phyloP scores from a whole-genome alignment of 2,797 vertebrate species.

The Lacerta viridis region DNA sequence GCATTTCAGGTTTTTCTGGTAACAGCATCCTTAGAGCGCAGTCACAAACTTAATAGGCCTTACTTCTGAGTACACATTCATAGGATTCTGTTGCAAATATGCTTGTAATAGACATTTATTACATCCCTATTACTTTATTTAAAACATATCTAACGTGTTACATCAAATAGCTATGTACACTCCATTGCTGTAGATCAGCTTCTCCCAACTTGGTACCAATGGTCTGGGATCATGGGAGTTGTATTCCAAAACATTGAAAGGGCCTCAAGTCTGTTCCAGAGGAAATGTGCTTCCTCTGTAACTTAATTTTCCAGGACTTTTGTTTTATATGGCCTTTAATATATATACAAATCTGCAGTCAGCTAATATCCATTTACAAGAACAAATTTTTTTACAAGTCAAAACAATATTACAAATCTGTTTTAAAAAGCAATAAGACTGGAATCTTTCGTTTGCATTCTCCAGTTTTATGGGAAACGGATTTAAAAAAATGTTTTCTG shows the following conservation, averaged over 20 bases:
- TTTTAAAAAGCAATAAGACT: not conserved
- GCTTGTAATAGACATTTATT: not conserved
- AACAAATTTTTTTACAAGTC: not conserved
- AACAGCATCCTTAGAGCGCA: not conserved
- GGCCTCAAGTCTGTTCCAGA: too few relatives aligned
- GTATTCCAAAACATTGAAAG: too few relatives aligned
- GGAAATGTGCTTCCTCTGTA: not conserved
- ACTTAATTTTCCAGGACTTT: not conserved
- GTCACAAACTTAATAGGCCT: not conserved
- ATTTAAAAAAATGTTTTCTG: not conserved
- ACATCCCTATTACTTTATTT: not conserved
- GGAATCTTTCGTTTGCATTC: too few relatives aligned
- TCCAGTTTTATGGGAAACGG: not conserved
- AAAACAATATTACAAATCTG: not conserved
- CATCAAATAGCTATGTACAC: not conserved
- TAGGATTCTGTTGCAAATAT: too few relatives aligned
- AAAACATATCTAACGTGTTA: not conserved
- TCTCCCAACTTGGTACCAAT: too few relatives aligned
- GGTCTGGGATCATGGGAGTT: too few relatives aligned
- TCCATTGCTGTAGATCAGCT: not conserved
- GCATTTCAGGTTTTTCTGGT: not conserved
- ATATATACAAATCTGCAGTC: not conserved
- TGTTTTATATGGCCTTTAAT: not conserved
- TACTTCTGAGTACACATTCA: not conserved
- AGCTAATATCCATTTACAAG: not conserved